Conservation (phyloP, 2,888 invertebrate species). For the Hypolimnas misippus region DNA sequence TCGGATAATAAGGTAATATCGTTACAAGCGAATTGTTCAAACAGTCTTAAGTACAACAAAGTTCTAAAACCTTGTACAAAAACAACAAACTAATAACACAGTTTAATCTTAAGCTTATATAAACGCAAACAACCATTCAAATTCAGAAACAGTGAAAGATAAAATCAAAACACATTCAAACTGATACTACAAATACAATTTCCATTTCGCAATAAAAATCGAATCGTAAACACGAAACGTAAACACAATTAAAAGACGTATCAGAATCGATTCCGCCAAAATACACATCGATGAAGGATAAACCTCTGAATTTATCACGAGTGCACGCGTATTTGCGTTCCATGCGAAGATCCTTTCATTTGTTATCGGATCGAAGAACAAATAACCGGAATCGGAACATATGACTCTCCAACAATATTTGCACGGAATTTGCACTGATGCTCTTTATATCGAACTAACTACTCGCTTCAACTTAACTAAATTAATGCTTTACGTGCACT, state of each 20-base stretch:
- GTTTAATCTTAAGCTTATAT: neutral
- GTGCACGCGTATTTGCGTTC: slow-evolving; percentile 36
- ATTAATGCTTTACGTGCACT: no score
- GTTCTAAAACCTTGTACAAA: no score
- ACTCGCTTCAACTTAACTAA: neutral
- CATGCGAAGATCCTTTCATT: slow-evolving; percentile 42
- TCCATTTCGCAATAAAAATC: neutral
- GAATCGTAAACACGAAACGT: slow-evolving; percentile 5
- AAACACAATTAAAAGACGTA: slow-evolving; percentile 28
- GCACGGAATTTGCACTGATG: neutral
- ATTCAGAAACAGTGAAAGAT: neutral
- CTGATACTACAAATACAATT: neutral
- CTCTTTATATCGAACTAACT: neutral
- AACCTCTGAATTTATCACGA: slow-evolving; percentile 42
- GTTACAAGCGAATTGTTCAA: no score
- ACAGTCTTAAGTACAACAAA: no score
- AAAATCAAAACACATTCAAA: neutral
- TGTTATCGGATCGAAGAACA: slow-evolving; percentile 43
- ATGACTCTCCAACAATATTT: slow-evolving; percentile 34
- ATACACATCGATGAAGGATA: slow-evolving; percentile 35
- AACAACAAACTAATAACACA: neutral
- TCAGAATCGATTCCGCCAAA: slow-evolving; percentile 32
- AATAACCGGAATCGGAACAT: slow-evolving; percentile 41
- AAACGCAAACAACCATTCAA: neutral
- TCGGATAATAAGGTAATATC: no score